Conservation (phyloP, 2,888 invertebrate species). For the Julus scandinavius region DNA sequence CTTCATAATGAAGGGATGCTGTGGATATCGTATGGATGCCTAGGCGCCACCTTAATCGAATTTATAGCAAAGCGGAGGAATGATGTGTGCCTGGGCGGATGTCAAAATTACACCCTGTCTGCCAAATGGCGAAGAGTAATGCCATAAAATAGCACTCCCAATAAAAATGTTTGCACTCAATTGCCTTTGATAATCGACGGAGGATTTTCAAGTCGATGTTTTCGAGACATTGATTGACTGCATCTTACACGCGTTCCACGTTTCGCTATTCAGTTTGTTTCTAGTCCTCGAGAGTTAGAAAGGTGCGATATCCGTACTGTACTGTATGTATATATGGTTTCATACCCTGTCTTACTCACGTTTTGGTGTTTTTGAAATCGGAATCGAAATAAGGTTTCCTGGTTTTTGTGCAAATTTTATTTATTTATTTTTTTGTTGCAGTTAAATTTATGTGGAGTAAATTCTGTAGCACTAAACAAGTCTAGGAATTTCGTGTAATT, state of each 20-base stretch:
- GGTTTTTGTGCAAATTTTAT: too few species aligned
- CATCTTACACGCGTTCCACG: constrained; percentile 11
- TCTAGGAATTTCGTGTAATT: too few species aligned
- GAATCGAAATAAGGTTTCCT: too few species aligned
- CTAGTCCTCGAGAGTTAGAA: neutral
- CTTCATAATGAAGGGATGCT: neutral
- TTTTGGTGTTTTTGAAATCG: too few species aligned
- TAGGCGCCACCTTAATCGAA: constrained; percentile 34
- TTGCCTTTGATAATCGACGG: constrained; percentile 27
- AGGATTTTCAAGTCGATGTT: constrained; percentile 33
- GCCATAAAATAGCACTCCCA: constrained; percentile 26
- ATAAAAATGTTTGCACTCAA: constrained; percentile 39
- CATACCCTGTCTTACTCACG: too few species aligned
- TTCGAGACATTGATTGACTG: constrained; percentile 33
- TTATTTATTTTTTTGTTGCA: too few species aligned
- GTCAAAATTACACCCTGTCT: constrained; percentile 33
- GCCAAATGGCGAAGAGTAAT: constrained; percentile 35
- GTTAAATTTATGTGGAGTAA: too few species aligned
- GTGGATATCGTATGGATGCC: neutral
- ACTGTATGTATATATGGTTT: neutral
- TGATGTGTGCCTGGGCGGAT: constrained; percentile 23
- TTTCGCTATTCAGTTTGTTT: constrained; percentile 12
- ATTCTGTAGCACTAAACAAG: too few species aligned
- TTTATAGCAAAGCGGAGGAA: neutral
- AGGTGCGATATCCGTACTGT: neutral